Evolutionary conservation across 2,888 invertebrate genomes (phyloP).

Genomic region (Onthophagus sagittarius): DNA sequence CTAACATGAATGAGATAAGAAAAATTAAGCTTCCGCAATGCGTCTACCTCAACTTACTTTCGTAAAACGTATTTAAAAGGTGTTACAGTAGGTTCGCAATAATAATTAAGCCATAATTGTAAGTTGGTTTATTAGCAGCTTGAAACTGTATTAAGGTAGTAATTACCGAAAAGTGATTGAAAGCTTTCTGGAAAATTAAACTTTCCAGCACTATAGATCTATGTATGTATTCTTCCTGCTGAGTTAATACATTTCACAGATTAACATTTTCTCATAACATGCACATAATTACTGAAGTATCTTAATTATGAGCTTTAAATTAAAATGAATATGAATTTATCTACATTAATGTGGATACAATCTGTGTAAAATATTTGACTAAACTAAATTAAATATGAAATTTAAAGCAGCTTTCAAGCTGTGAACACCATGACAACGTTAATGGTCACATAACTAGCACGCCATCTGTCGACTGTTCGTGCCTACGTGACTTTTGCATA

Average conservation of each 20-base stretch:
- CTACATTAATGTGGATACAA: too few relatives aligned
- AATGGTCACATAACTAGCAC: neutral
- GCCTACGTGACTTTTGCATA: neutral
- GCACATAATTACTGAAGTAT: neutral
- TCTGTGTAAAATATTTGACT: too few relatives aligned
- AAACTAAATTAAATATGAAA: neutral
- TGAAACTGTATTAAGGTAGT: neutral
- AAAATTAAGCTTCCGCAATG: neutral
- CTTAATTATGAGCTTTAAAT: too few relatives aligned
- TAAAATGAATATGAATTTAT: too few relatives aligned
- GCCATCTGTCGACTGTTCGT: neutral
- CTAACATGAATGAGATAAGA: neutral
- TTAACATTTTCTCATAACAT: neutral
- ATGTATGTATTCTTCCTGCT: neutral
- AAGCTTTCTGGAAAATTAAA: neutral
- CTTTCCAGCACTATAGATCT: neutral
- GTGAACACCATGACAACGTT: neutral
- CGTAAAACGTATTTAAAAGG: neutral
- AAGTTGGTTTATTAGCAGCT: neutral
- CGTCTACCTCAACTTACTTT: neutral
- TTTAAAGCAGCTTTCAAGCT: neutral
- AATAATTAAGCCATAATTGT: neutral
- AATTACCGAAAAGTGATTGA: neutral
- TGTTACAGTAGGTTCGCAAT: neutral
- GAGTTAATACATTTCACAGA: neutral